These are phyloP conservation scores for Aphelinus atriplicis DNA, from an alignment of 1,140 invertebrate genomes.

Conservation along the genomic window DNA sequence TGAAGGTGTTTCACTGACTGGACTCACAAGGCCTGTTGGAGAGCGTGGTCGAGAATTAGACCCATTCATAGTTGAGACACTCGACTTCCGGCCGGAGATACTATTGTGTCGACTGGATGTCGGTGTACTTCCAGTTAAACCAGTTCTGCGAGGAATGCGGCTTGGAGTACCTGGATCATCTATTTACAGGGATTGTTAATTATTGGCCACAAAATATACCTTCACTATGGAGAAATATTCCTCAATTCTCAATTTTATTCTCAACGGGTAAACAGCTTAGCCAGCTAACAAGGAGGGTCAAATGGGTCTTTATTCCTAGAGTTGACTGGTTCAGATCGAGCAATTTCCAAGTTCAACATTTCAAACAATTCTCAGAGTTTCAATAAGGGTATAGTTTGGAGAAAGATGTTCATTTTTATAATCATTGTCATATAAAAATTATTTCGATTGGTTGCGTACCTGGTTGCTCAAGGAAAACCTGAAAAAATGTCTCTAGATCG, in stretches of 20 bases:
- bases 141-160: constrained; percentile 76
- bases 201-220: neutral
- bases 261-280: neutral
- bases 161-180: constrained; percentile 71
- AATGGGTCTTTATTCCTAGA: too few relatives aligned
- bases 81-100: constrained; percentile 57
- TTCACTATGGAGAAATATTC: neutral
- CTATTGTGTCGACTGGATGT: constrained; percentile 64
- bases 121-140: constrained; percentile 63
- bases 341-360: too few relatives aligned
- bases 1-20: constrained; percentile 36
- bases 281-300: neutral
- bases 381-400: too few relatives aligned
- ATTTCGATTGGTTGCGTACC: too few relatives aligned
- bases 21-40: constrained; percentile 70
- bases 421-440: too few relatives aligned
- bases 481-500: too few relatives aligned
- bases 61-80: constrained; percentile 58
- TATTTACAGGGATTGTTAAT: constrained; percentile 38
- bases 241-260: neutral
- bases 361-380: too few relatives aligned
- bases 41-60: constrained; percentile 77
- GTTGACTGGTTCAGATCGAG: too few relatives aligned
- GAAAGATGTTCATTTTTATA: too few relatives aligned
- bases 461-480: too few relatives aligned